phyloP scores from a whole-genome alignment of 2,888 invertebrate genomes.

The Tholera decimalis region DNA sequence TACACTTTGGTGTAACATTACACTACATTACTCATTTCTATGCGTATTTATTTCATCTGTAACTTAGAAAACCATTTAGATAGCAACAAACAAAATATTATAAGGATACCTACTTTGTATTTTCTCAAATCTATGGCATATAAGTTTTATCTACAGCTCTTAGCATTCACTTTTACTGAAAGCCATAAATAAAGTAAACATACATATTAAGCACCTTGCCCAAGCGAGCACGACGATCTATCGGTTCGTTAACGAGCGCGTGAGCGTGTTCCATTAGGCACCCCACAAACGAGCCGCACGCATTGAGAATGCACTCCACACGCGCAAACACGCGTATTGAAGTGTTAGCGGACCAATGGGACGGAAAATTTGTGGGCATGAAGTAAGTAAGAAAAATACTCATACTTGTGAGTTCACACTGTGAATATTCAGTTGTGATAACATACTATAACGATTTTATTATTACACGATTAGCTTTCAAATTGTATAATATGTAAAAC shows the following conservation, averaged over 20 bases:
- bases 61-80: not conserved
- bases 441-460: not conserved
- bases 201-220: constrained; percentile 22
- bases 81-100: not conserved
- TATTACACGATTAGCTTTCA: not conserved
- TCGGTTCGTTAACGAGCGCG: constrained; percentile 48
- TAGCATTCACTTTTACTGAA: constrained; percentile 16
- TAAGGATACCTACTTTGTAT: not conserved
- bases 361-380: constrained; percentile 47
- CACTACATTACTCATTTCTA: constrained; percentile 23
- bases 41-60: constrained; percentile 43
- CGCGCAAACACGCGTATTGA: constrained; percentile 34
- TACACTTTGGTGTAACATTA: constrained; percentile 45
- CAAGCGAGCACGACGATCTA: constrained; percentile 17
- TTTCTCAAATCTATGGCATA: not conserved
- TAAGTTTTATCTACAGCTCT: not conserved
- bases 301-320: constrained; percentile 31
- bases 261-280: constrained; percentile 61
- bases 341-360: constrained; percentile 49
- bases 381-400: not conserved
- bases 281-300: constrained; percentile 44
- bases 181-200: constrained; percentile 15
- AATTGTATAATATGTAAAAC: not conserved
- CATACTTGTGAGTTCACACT: too few species aligned
- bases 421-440: not conserved